Evolutionary conservation across 2,797 vertebrate genomes (phyloP), one percentile per base, ranked within the genome.

Genomic region (Tenualosa ilisha): DNA sequence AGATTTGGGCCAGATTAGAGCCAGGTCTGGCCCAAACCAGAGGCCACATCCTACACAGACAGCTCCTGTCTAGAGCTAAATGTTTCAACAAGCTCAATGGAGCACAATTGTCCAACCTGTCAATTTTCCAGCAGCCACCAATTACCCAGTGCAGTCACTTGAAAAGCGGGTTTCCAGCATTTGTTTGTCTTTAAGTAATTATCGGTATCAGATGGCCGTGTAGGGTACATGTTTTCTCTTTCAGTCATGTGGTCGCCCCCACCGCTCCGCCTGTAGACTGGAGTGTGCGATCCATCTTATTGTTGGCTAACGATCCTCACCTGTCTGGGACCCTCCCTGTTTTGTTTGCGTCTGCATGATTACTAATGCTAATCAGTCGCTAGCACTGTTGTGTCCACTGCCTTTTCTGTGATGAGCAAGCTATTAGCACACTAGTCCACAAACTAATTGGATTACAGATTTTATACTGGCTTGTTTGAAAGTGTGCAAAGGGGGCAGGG

Each of bases 291-390:
- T 84, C 53, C 83, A 84, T 83, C 85, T 84, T 72, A 87, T 63
- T 82, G 46, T 82, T 40, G 75, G 5, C 81, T 81, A 68, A 86
- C 82, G 81, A 87, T 81, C 87, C 83, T 20, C 68, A 15, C 24
- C 54, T 17, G 83, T n/a, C 46, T 82, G 81, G 82, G 40, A 22
- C 84, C 75, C 59, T 8, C 56, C 56, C 26, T 40, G 31, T 65
- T 31, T 43, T 40, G 65, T 68, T 59, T 82, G 40, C 49, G 49
- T 31, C 46, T 81, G 12, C 40, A 81, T 63, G 50, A 84, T 85
- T 31, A 31, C 31, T 85, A 85, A 22, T 51, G 49, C 49, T 75
- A 84, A 54, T 86, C 49, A 86, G 72, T 84, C 37, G 46, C 37
- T 65, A 6, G 65, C 50, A 22, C 22, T 31, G 54, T 49, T 49